Base-by-base conservation (phyloP, 92 coral and sea anemone species). In the Pocillopora grandis region DNA sequence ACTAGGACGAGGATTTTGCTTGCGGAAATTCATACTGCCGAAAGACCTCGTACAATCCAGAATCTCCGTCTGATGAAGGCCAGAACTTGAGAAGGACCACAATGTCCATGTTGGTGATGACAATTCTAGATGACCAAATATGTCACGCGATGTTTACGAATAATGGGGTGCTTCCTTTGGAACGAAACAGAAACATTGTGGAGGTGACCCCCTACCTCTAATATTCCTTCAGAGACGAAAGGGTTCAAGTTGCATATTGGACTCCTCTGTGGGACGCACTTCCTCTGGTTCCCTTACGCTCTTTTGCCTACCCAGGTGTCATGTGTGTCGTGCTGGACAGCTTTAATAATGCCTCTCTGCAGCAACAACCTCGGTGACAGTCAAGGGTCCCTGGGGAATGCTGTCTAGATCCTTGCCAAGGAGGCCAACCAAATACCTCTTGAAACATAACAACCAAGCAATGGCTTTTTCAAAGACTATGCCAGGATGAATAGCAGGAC, bases 201-300 rank as follows among this genome's bases (percentile, higher is more conserved):
- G 81, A 87, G 80, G 36, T 86, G 61, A 37, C 86, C 90, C 48
- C 90, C 90, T 8, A 87, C 90, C 49, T 82, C 66, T 59, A 66
- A 58, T 23, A 83, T 58, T 58, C 87, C 83, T 13, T 87, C 77
- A 55, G 62, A 27, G 14, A 64, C 20, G 23, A 68, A 56, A 1
- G 84, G 64, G 65, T 80, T 55, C 48, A 80, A 61, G 4, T 80
- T 80, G 11, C 48, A 12, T 10, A 66, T 66, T 37, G 75, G 75
- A 71, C 75, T 35, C 13, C 6, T 8, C 57, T 56, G 75, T 71
- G 75, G 75, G 33, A 71, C 49, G 58, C 75, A 35, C 75, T 71
- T 71, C 49, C 10, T 31, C 75, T 71, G 75, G n/a, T 71, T 36
- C 16, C 57, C 56, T 16, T 21, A 36, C 17, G 20, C n/a, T 33